Conservation (phyloP, 2,797 vertebrate genomes). For the Arvicola amphibius region DNA sequence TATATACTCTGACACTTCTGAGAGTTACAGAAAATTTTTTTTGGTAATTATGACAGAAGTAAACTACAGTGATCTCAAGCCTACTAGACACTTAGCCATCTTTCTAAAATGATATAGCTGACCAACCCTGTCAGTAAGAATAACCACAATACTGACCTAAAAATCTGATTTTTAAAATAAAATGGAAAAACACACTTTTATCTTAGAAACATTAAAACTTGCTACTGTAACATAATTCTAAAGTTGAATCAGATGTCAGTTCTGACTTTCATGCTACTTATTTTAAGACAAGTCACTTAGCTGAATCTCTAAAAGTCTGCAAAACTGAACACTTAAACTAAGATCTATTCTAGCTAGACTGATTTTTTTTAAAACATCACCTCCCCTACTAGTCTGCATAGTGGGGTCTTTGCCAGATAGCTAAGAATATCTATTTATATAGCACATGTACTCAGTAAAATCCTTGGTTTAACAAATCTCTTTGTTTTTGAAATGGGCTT, state of each 20-base stretch:
- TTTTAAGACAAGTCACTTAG: conserved; percentile 31
- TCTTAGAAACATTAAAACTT: conserved; percentile 58
- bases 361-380: neutral
- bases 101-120: conserved; percentile 33
- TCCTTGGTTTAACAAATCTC: conserved; percentile 7
- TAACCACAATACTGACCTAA: neutral
- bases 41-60: neutral
- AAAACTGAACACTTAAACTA: conserved; percentile 2
- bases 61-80: neutral
- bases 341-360: neutral
- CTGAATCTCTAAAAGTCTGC: neutral
- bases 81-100: neutral
- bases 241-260: neutral
- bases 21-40: neutral
- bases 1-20: neutral
- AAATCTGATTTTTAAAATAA: conserved; percentile 53
- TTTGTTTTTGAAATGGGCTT: conserved; percentile 21
- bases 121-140: neutral
- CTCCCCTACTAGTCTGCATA: neutral
- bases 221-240: conserved; percentile 2
- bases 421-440: neutral
- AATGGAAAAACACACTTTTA: neutral
- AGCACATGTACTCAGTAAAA: conserved; percentile 12
- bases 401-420: neutral
- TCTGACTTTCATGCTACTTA: neutral